Base-by-base conservation (phyloP, 2,888 invertebrate genomes). In the Dryomyza anilis region DNA sequence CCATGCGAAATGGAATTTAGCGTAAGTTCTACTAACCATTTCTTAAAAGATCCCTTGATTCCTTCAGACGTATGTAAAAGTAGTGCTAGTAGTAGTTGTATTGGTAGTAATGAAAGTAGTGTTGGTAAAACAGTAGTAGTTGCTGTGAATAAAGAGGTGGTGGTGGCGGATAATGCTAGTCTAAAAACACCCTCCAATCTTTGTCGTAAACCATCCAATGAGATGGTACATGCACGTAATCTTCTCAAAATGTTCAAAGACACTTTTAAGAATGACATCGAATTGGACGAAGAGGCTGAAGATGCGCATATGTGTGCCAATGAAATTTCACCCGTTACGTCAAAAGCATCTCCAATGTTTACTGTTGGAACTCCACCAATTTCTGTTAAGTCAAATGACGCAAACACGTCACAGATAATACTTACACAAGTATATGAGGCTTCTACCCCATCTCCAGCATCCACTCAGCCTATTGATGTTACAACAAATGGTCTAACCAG, bases 21-120 rank as follows among this genome's bases (percentile, higher is more conserved):
- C 79, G 79, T 79, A 79, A 79, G 79, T 79, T 75, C 76, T 77
- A 79, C 79, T 79, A 79, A 79, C 79, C 72, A 73, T 74, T 74
- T 72, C 69, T 67, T 52, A 12, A 55, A 48, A 64, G 55, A 58
- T 71, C 70, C 70, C 72, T 70, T 36, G 36, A 33, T n/a, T n/a
- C n/a, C n/a, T n/a, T n/a, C 57, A 21, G 48, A 25, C 29, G n/a
- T 64, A 27, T 30, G 50, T 59, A 66, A 50, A 55, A 50, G 50
- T 48, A 43, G 58, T 29, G 29, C 58, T 63, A 66, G 58, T 39
- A 30, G 27, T 67, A 52, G n/a, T 63, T 63, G 62, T 61, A 53
- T 39, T 39, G 36, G 33, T 65, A 64, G 70, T 27, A 39, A n/a
- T 53, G 61, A 25, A 14, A 36, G 7, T 21, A 21, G 14, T 53